Conservation (phyloP, 1,140 invertebrate species). For the Aphis gossypii region DNA sequence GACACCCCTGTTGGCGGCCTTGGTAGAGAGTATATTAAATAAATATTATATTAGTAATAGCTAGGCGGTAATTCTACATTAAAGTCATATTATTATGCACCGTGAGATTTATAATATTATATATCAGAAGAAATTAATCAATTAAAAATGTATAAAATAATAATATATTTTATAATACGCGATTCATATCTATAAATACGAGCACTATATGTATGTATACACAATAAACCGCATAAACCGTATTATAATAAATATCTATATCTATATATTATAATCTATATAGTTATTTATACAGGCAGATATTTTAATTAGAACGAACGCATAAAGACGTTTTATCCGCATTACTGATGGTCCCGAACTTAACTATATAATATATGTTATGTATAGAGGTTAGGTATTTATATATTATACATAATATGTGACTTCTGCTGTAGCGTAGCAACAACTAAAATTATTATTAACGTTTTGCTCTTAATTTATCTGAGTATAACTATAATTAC, state of each 20-base stretch:
- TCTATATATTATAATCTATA: background rate
- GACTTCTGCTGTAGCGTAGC: background rate
- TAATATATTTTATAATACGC: constrained; percentile 3
- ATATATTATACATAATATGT: background rate
- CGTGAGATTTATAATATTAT: background rate
- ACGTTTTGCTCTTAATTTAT: constrained; percentile 42
- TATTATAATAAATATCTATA: constrained; percentile 10
- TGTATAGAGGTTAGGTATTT: background rate
- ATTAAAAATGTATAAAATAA: constrained; percentile 21
- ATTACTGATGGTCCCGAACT: background rate
- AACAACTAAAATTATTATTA: background rate
- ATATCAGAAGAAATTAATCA: constrained; percentile 20
- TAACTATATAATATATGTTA: background rate
- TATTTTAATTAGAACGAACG: constrained; percentile 22
- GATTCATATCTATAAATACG: constrained; percentile 33
- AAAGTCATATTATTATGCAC: constrained; percentile 19
- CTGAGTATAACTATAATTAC: constrained; percentile 30
- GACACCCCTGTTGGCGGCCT: background rate
- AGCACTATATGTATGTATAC: background rate
- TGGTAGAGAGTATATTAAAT: background rate
- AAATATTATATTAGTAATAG: background rate
- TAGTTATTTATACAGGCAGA: constrained; percentile 16
- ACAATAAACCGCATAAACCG: background rate
- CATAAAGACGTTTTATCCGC: background rate
- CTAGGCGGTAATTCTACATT: background rate